These are phyloP conservation scores for Conus betulinus DNA, from an alignment of 1,140 invertebrate genomes.

Conservation along the genomic window DNA sequence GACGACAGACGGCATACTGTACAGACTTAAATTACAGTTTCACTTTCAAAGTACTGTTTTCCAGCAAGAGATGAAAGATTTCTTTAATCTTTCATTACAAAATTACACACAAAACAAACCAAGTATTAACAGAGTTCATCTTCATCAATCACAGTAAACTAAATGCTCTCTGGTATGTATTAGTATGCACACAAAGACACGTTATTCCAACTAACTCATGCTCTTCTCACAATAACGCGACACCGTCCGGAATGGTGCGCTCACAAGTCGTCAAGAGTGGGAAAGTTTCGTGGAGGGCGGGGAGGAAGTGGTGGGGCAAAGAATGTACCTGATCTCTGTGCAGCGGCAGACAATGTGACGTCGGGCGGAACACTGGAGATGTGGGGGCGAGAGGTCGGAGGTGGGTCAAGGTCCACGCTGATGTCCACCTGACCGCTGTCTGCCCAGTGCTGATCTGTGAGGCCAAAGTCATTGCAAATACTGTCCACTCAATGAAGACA, in stretches of 20 bases:
- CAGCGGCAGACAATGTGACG: constrained; percentile 61
- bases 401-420: constrained; percentile 15
- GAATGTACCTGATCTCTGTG: constrained; percentile 46
- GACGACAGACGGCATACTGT: too few relatives aligned
- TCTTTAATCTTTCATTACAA: neutral
- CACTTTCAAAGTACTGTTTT: neutral
- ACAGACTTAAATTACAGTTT: too few relatives aligned
- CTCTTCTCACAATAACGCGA: neutral
- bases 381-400: constrained; percentile 18
- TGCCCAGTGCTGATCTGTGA: constrained; percentile 13
- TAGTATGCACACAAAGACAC: neutral
- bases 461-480: neutral
- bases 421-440: constrained; percentile 36
- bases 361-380: constrained; percentile 64
- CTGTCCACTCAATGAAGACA: too few relatives aligned
- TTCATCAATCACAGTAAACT: neutral
- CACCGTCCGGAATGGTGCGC: neutral
- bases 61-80: neutral
- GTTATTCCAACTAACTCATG: neutral
- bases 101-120: neutral
- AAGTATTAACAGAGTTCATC: too few relatives aligned
- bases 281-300: constrained; percentile 8
- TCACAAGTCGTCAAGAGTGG: constrained; percentile 15
- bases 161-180: neutral
- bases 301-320: constrained; percentile 3